A percentile compares a stretch with the other conserved stretches of the same genome.
phyloP scores from a whole-genome alignment of 1,140 invertebrate genomes.

The Lasioglossum baleicum region DNA sequence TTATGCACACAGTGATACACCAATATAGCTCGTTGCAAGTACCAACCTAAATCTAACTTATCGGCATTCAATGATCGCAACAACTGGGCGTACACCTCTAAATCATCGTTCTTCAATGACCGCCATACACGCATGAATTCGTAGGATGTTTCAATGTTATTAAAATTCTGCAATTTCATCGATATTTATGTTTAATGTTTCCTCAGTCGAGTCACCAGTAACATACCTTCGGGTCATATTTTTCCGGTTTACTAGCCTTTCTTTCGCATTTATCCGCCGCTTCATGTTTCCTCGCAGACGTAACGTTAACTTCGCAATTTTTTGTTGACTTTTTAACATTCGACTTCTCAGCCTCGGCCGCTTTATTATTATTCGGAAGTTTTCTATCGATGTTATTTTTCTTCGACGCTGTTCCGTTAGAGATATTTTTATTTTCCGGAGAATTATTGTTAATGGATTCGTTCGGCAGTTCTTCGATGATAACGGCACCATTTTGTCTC shows the following conservation, averaged over 20 bases:
- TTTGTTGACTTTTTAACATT: not conserved
- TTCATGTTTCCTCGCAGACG: not conserved
- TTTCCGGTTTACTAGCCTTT: slow-evolving; percentile 21
- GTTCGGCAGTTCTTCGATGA: slow-evolving; percentile 62
- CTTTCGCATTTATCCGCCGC: slow-evolving; percentile 13
- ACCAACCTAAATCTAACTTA: slow-evolving; percentile 61
- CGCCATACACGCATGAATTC: slow-evolving; percentile 65
- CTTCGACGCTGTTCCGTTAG: not conserved
- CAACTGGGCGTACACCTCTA: slow-evolving; percentile 60
- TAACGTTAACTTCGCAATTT: slow-evolving; percentile 3
- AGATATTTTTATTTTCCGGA: not conserved
- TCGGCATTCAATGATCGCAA: slow-evolving; percentile 55
- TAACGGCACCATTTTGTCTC: slow-evolving; percentile 30
- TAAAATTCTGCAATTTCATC: slow-evolving; percentile 37
- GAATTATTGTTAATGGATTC: slow-evolving; percentile 17
- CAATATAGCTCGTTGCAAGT: not conserved
- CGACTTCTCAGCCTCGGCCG: not conserved
- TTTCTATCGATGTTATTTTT: not conserved
- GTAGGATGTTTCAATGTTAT: slow-evolving; percentile 54
- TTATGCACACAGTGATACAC: not conserved
- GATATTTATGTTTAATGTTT: not conserved
- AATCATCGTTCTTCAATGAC: slow-evolving; percentile 57
- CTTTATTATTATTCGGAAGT: not conserved
- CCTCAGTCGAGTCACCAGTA: not conserved
- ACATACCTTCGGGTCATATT: slow-evolving; percentile 22